Percentiles rank a stretch among this genome's conserved stretches.
Conservation (phyloP, 2,888 invertebrate genomes). For the Oligia latruncula region DNA sequence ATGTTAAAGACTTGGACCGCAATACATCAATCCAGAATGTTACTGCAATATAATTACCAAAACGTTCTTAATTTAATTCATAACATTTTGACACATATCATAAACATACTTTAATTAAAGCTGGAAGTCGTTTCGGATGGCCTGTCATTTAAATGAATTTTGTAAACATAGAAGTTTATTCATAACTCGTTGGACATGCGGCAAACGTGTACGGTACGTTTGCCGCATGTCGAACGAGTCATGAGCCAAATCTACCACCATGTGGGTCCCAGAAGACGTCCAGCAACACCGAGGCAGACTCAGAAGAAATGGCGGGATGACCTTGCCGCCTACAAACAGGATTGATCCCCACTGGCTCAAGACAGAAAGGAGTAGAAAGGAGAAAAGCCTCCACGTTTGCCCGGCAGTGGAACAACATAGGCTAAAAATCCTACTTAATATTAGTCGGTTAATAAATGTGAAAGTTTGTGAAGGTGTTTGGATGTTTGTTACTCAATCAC, state of each 20-base stretch:
- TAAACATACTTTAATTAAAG: slow-evolving; percentile 51
- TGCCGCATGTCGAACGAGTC: not conserved
- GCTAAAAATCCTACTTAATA: not conserved
- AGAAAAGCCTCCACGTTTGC: too few relatives aligned
- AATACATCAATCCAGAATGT: slow-evolving; percentile 59
- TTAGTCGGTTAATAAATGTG: too few relatives aligned
- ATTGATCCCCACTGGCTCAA: not conserved
- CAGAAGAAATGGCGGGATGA: not conserved
- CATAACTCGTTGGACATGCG: too few relatives aligned
- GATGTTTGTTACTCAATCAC: too few relatives aligned
- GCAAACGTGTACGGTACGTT: not conserved
- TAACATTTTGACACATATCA: slow-evolving; percentile 54
- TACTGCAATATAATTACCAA: slow-evolving; percentile 51
- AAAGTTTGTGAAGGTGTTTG: too few relatives aligned
- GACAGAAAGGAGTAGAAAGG: not conserved
- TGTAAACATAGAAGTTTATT: slow-evolving; percentile 21
- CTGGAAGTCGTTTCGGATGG: not conserved
- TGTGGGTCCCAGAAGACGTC: not conserved
- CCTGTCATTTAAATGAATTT: slow-evolving; percentile 12
- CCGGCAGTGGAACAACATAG: not conserved
- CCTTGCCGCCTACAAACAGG: not conserved
- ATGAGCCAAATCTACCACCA: not conserved
- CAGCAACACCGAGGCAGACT: not conserved
- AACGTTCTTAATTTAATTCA: slow-evolving; percentile 54
- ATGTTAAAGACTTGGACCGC: slow-evolving; percentile 66